These are phyloP conservation scores for Halichondria panicea DNA, from an alignment of 37 sponge, comb jelly and placozoan species.

Conservation along the genomic window DNA sequence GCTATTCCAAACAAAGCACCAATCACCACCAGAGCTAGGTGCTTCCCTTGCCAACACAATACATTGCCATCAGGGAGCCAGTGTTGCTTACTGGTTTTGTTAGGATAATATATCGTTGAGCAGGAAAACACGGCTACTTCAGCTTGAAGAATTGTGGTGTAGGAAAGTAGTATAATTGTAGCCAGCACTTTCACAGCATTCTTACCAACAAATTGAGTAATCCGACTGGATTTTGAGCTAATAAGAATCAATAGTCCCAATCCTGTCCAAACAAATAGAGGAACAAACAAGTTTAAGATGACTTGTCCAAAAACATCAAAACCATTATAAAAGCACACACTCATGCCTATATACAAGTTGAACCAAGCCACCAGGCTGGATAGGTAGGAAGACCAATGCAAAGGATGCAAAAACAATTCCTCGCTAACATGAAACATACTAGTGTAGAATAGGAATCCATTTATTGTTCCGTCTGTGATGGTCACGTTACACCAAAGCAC, in stretches of 20 bases:
- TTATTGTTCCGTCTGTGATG: slow-evolving; percentile 12
- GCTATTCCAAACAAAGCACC: background rate
- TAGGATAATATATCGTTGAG: background rate
- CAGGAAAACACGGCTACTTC: background rate
- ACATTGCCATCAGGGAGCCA: slow-evolving; percentile 20
- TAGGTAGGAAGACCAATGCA: too few species aligned
- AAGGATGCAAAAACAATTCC: background rate
- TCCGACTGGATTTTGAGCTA: background rate
- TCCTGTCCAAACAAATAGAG: slow-evolving; percentile 3
- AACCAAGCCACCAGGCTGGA: background rate
- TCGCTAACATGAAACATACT: background rate
- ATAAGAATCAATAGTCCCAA: background rate
- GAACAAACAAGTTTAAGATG: background rate
- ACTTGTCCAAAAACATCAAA: background rate
- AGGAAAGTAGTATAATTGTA: slow-evolving; percentile 16
- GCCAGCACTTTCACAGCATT: slow-evolving; percentile 15
- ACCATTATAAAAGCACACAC: slow-evolving; percentile 15
- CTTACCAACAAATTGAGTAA: background rate
- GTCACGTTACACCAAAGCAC: background rate
- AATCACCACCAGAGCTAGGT: slow-evolving; percentile 1
- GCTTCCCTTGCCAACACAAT: background rate
- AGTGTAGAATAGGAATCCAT: slow-evolving; percentile 8
- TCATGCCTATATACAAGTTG: background rate
- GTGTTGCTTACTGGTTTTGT: too few species aligned
- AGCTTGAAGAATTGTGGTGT: background rate